Evolutionary conservation across 2,113 vertebrate species (phyloP).

Genomic region (Setophaga petechia): DNA sequence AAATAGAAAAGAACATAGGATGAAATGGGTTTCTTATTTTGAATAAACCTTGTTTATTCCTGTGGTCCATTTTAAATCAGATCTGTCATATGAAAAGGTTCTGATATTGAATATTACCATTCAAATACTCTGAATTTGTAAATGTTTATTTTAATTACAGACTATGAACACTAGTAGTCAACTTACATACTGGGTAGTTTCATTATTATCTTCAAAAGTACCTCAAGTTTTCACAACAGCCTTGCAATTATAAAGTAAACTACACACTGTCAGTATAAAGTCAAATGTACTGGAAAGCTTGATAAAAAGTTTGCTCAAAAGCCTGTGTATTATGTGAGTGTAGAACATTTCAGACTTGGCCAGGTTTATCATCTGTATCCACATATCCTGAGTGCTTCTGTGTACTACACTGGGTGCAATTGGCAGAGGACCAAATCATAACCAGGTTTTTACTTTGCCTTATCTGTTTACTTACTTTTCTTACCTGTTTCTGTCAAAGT

Average conservation of each 20-base stretch:
- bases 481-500: not conserved
- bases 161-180: not conserved
- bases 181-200: not conserved
- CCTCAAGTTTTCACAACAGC: not conserved
- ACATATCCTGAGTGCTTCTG: not conserved
- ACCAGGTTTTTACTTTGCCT: not conserved
- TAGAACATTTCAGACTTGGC: not conserved
- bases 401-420: not conserved
- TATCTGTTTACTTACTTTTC: not conserved
- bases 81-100: not conserved
- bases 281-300: not conserved
- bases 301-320: not conserved
- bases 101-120: not conserved
- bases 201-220: not conserved
- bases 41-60: not conserved
- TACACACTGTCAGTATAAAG: not conserved
- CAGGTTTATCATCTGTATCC: not conserved
- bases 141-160: not conserved
- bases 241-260: not conserved
- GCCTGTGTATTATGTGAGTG: not conserved
- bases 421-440: not conserved
- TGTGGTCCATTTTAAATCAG: not conserved
- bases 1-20: not conserved
- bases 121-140: not conserved
- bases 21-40: not conserved